These are phyloP conservation scores for Tetranychus piercei DNA, from an alignment of 2,888 invertebrate genomes.

Conservation along the genomic window DNA sequence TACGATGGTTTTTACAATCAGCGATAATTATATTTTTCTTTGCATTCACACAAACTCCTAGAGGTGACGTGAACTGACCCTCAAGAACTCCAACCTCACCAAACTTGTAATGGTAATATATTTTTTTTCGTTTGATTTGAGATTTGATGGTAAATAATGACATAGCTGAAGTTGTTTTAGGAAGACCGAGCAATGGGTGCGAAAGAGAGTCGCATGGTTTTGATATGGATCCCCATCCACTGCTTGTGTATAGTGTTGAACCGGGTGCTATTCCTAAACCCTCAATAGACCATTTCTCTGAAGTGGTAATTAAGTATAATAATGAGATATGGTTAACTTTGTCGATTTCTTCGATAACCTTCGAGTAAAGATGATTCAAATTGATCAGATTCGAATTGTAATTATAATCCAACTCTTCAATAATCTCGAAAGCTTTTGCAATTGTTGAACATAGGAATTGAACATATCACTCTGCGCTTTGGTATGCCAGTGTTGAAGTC, in stretches of 20 bases:
- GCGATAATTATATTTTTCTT: slow-evolving; percentile 92
- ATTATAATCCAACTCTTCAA: slow-evolving; percentile 83
- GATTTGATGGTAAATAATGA: slow-evolving; percentile 77
- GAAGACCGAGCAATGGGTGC: slow-evolving; percentile 59
- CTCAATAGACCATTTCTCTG: slow-evolving; percentile 88
- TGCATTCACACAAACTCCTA: slow-evolving; percentile 97
- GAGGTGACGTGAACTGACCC: slow-evolving; percentile 97
- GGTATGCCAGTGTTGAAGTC: slow-evolving; percentile 35
- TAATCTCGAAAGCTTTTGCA: slow-evolving; percentile 80
- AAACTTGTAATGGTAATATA: slow-evolving; percentile 99
- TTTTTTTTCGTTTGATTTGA: slow-evolving; percentile 95
- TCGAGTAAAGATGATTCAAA: slow-evolving; percentile 64
- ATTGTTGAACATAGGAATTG: slow-evolving; percentile 79
- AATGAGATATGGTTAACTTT: slow-evolving; percentile 50
- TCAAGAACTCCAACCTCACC: slow-evolving; percentile 98
- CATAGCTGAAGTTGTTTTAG: slow-evolving; percentile 50
- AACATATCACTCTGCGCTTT: slow-evolving; percentile 48
- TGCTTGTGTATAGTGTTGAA: slow-evolving; percentile 23
- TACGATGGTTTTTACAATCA: slow-evolving; percentile 96
- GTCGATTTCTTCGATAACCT: slow-evolving; percentile 78
- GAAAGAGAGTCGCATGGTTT: slow-evolving; percentile 21
- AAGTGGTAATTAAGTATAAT: slow-evolving; percentile 34
- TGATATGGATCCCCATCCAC: slow-evolving; percentile 13
- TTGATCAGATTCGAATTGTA: slow-evolving; percentile 77
- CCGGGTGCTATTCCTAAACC: slow-evolving; percentile 22